Percentiles rank a stretch among this genome's conserved stretches.
Conservation (phyloP, 2,888 invertebrate species). For the Muscina levida region DNA sequence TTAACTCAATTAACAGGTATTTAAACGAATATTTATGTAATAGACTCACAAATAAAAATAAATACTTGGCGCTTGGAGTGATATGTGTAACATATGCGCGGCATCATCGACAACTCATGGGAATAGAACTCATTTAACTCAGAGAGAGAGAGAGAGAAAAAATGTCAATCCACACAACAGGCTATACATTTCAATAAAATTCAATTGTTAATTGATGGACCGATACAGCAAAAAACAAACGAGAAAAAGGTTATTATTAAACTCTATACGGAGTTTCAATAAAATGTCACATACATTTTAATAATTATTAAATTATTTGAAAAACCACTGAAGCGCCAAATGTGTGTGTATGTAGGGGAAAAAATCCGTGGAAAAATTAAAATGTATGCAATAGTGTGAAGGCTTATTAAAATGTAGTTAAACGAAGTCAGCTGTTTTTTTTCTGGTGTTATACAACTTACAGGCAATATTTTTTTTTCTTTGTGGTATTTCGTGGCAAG, state of each 20-base stretch:
- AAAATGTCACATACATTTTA: neutral
- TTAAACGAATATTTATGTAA: slow-evolving; percentile 23
- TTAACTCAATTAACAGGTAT: slow-evolving; percentile 26
- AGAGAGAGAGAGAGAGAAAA: too few relatives aligned
- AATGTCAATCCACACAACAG: too few relatives aligned
- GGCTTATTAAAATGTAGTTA: neutral
- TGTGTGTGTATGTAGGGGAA: neutral
- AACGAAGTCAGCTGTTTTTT: neutral
- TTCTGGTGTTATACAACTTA: neutral
- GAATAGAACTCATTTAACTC: too few relatives aligned
- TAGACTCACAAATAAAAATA: slow-evolving; percentile 19
- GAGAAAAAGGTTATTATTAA: too few relatives aligned
- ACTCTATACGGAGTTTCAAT: too few relatives aligned
- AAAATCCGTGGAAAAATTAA: neutral
- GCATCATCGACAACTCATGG: too few relatives aligned
- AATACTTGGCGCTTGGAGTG: neutral
- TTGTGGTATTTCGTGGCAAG: too few relatives aligned
- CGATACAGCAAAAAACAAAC: too few relatives aligned
- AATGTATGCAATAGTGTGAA: neutral
- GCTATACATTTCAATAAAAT: slow-evolving; percentile 4
- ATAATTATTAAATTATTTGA: slow-evolving; percentile 14
- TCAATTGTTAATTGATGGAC: neutral
- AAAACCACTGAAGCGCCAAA: neutral
- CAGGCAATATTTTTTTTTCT: too few relatives aligned
- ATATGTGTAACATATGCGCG: neutral